Percentiles rank a stretch among this genome's conserved stretches.
phyloP scores from a whole-genome alignment of 2,888 invertebrate species.

The Synergus laeviventris region DNA sequence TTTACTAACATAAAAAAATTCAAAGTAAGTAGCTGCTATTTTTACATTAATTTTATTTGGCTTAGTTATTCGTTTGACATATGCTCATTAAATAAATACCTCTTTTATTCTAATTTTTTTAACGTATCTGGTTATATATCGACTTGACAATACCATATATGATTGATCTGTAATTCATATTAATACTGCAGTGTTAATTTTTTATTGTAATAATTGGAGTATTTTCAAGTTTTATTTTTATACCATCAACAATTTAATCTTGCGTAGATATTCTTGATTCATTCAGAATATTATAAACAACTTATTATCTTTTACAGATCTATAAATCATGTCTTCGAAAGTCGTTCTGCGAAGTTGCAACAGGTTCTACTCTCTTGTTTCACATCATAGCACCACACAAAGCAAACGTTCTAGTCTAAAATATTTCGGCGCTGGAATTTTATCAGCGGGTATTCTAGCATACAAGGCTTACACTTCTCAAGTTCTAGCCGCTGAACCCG shows the following conservation, averaged over 20 bases:
- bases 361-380: conserved; percentile 5
- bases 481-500: conserved; percentile 50
- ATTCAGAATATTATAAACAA: background rate
- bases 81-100: background rate
- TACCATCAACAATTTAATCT: too few relatives aligned
- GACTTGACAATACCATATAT: background rate
- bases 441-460: conserved; percentile 53
- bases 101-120: background rate
- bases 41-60: background rate
- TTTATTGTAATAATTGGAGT: background rate
- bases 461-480: conserved; percentile 45
- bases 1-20: background rate
- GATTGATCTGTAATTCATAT: background rate
- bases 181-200: background rate
- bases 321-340: conserved; percentile 13
- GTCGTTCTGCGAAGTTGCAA: conserved; percentile 6
- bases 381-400: background rate
- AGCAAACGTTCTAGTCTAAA: conserved; percentile 43
- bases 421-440: conserved; percentile 52
- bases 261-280: background rate
- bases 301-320: background rate
- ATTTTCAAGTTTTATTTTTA: too few relatives aligned
- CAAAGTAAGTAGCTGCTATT: background rate
- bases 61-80: background rate
- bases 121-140: too few relatives aligned